phyloP scores from a whole-genome alignment of 1,140 invertebrate genomes.

The Euura lappo region DNA sequence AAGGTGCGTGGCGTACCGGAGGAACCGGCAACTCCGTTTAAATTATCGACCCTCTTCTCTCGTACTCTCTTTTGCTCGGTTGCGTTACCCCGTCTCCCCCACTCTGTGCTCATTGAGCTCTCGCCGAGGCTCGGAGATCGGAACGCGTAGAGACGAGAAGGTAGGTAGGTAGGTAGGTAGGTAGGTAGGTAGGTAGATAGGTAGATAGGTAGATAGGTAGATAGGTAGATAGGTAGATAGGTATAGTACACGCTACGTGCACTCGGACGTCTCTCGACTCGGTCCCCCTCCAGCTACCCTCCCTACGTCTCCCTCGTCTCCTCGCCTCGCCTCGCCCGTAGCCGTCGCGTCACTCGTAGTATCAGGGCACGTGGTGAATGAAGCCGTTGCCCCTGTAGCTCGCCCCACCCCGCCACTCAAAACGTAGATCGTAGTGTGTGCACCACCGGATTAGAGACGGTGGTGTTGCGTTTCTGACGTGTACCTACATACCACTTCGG shows the following conservation, averaged over 20 bases:
- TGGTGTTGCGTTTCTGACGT: no score
- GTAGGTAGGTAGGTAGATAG: not conserved
- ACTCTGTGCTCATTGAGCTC: not conserved
- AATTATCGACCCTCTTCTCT: not conserved
- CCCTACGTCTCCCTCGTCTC: slow-evolving; percentile 10
- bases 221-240: no score
- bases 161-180: not conserved
- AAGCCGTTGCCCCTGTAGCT: slow-evolving; percentile 17
- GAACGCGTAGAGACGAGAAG: slow-evolving; percentile 9
- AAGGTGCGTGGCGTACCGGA: not conserved
- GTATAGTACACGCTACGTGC: slow-evolving; percentile 9
- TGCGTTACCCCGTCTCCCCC: not conserved
- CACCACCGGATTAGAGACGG: no score
- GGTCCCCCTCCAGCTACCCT: slow-evolving; percentile 13
- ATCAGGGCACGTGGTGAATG: slow-evolving; percentile 13
- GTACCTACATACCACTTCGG: no score
- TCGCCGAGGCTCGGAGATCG: not conserved
- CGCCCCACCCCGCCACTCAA: slow-evolving; percentile 18
- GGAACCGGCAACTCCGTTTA: not conserved
- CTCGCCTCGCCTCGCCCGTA: not conserved
- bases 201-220: not conserved
- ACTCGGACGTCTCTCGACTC: slow-evolving; percentile 15
- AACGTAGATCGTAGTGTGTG: no score
- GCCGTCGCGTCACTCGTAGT: slow-evolving; percentile 17
- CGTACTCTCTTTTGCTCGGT: not conserved